Conservation (phyloP, 2,888 invertebrate species). For the Cetonia aurata region DNA sequence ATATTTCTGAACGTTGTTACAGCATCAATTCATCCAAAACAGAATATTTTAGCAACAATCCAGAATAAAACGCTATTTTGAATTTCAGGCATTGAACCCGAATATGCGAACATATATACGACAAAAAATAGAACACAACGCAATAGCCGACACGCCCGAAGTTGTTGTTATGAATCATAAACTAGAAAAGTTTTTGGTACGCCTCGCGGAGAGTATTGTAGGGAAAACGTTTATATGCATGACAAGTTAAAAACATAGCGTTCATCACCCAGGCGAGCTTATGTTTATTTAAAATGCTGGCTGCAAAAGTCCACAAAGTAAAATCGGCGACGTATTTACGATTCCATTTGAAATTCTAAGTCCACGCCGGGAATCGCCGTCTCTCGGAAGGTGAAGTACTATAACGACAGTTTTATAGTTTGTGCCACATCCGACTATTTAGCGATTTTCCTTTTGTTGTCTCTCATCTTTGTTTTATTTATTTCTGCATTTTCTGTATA, state of each 20-base stretch:
- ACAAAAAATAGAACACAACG: conserved; percentile 18
- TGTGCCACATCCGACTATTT: conserved; percentile 48
- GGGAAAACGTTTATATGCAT: conserved; percentile 38
- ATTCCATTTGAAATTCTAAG: conserved; percentile 46
- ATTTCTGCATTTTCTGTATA: conserved; percentile 12
- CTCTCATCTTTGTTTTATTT: conserved; percentile 12
- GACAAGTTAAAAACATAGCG: conserved; percentile 49
- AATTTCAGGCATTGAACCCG: conserved; percentile 26
- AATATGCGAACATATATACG: neutral
- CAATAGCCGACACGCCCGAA: conserved; percentile 18
- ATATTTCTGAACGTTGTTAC: too few species aligned
- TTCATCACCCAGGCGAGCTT: conserved; percentile 42
- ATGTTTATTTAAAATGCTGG: conserved; percentile 48
- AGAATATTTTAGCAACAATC: too few species aligned
- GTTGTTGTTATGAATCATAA: conserved; percentile 29
- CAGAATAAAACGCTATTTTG: neutral
- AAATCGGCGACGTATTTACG: conserved; percentile 49
- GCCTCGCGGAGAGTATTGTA: conserved; percentile 1
- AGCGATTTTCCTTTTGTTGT: conserved; percentile 45
- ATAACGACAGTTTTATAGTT: conserved; percentile 52
- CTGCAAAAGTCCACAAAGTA: conserved; percentile 45
- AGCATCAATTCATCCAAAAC: too few species aligned
- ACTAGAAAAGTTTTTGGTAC: conserved; percentile 30
- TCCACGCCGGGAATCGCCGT: conserved; percentile 45
- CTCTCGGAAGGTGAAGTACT: conserved; percentile 43